These are phyloP conservation scores for Empidonax traillii DNA, from an alignment of 2,113 vertebrate genomes.

Conservation along the genomic window DNA sequence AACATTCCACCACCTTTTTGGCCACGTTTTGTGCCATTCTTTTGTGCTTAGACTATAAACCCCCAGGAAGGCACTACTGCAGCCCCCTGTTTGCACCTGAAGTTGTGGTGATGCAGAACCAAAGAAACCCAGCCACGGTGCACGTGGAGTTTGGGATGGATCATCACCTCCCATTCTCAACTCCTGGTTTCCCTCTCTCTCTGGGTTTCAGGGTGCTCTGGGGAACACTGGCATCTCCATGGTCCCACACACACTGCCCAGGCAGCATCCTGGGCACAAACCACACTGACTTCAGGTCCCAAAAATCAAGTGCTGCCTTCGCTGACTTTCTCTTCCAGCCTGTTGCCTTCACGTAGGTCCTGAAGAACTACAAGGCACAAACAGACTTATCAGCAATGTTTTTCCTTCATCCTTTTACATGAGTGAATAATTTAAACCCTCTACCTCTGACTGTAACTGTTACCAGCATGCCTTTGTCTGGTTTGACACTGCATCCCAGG, in stretches of 20 bases:
- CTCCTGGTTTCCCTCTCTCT: not conserved
- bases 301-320: not conserved
- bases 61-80: not conserved
- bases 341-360: not conserved
- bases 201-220: not conserved
- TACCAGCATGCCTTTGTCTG: not conserved
- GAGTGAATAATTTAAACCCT: not conserved
- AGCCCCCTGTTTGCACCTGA: not conserved
- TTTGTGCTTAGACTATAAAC: not conserved
- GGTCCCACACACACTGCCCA: too few species aligned
- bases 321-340: not conserved
- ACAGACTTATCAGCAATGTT: not conserved
- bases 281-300: not conserved
- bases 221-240: not conserved
- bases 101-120: not conserved
- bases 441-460: not conserved
- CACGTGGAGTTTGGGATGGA: rapidly evolving
- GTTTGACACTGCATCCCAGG: not conserved
- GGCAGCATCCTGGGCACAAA: not conserved
- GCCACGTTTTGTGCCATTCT: not conserved
- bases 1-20: not conserved
- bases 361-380: not conserved
- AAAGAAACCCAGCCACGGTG: not conserved
- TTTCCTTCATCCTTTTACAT: not conserved
- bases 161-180: not conserved